These are phyloP conservation scores for Melanostigma gelatinosum DNA, from an alignment of 2,113 vertebrate species.

Conservation along the genomic window DNA sequence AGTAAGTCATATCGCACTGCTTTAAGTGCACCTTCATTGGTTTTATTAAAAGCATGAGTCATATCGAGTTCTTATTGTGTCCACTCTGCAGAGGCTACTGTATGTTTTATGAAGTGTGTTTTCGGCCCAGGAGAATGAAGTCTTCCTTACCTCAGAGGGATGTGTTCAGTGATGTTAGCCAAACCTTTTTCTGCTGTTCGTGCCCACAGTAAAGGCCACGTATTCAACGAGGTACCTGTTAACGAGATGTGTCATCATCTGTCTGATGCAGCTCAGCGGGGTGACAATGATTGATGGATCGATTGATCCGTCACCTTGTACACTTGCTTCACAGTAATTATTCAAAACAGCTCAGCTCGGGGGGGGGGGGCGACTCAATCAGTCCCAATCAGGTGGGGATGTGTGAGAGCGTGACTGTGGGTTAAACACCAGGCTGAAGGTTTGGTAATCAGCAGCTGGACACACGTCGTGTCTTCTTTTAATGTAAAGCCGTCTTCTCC, in stretches of 20 bases:
- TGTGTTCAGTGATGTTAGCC: neutral
- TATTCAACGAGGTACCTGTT: neutral
- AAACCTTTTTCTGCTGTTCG: neutral
- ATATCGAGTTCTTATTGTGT: neutral
- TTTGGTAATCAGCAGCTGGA: neutral
- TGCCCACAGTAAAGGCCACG: neutral
- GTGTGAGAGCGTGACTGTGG: neutral
- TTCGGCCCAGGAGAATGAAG: neutral
- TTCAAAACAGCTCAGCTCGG: neutral
- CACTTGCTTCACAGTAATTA: neutral
- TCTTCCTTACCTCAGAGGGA: neutral
- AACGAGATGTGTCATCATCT: neutral
- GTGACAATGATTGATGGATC: neutral
- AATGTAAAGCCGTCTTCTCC: neutral
- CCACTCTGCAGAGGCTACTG: neutral
- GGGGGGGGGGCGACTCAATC: neutral
- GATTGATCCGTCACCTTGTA: conserved; percentile 5
- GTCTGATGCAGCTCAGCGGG: neutral
- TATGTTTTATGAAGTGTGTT: neutral
- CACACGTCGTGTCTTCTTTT: neutral
- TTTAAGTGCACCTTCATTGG: neutral
- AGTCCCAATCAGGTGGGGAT: neutral
- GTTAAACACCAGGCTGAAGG: neutral
- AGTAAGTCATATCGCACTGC: neutral
- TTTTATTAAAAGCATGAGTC: neutral